Evolutionary conservation across 2,113 vertebrate genomes (phyloP).

Genomic region (Python bivittatus): DNA sequence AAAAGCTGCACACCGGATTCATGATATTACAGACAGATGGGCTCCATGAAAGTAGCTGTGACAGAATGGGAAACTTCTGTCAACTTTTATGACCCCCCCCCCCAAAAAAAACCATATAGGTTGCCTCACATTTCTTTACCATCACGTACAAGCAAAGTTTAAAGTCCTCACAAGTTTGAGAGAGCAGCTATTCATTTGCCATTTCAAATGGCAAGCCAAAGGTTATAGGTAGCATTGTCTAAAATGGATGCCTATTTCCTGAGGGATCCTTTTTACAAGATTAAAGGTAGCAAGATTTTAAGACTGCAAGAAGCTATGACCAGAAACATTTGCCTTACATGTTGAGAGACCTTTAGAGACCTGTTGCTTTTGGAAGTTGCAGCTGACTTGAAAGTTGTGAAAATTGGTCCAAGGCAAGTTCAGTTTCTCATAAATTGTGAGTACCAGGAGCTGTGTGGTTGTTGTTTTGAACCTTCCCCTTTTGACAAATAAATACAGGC

Average conservation of each 20-base stretch:
- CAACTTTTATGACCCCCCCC: not conserved
- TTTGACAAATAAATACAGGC: not conserved
- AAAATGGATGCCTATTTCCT: not conserved
- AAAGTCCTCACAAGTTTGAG: not conserved
- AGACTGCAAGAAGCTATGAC: not conserved
- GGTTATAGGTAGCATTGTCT: not conserved
- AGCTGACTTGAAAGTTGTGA: not conserved
- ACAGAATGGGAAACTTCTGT: not conserved
- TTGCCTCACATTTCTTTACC: not conserved
- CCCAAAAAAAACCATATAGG: not conserved
- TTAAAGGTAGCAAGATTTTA: slow-evolving; percentile 12
- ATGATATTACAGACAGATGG: not conserved
- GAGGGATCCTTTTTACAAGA: slow-evolving; percentile 1
- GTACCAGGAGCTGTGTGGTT: not conserved
- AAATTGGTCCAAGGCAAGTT: not conserved
- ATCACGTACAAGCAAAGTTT: not conserved
- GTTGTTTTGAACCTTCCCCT: not conserved
- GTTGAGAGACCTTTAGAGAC: not conserved
- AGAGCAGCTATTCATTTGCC: not conserved
- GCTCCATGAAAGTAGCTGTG: not conserved
- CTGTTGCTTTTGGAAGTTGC: not conserved
- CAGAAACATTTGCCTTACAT: not conserved
- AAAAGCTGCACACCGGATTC: not conserved
- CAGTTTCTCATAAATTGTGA: not conserved
- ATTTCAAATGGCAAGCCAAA: not conserved